Conservation (phyloP, 2,113 vertebrate genomes). For the Rhinogobius similis region DNA sequence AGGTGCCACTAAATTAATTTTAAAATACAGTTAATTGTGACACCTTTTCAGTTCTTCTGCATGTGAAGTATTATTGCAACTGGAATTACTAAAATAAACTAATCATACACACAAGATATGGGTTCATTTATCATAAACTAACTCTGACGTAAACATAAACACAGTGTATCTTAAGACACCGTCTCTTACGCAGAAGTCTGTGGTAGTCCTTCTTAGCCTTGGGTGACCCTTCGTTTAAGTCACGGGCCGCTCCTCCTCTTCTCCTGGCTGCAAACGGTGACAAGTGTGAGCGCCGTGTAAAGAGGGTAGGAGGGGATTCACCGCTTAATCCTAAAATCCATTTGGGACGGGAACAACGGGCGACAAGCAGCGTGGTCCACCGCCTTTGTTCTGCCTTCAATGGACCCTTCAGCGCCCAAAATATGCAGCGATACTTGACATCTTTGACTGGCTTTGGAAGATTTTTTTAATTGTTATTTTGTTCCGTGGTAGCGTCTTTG, state of each 20-base stretch:
- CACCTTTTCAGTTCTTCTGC: too few relatives aligned
- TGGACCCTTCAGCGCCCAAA: constrained; percentile 3
- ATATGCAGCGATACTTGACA: constrained; percentile 2
- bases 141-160: neutral
- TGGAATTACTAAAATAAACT: too few relatives aligned
- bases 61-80: too few relatives aligned
- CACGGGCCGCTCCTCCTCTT: constrained; percentile 10
- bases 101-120: too few relatives aligned
- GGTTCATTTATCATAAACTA: neutral
- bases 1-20: too few relatives aligned
- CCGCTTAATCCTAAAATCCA: constrained; percentile 75
- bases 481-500: too few relatives aligned
- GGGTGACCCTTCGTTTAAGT: constrained; percentile 24
- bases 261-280: constrained; percentile 10
- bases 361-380: constrained; percentile 24
- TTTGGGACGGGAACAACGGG: constrained; percentile 61
- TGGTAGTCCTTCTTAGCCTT: constrained; percentile 2
- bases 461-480: too few relatives aligned
- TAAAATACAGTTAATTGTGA: too few relatives aligned
- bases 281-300: constrained; percentile 47
- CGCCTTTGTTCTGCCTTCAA: constrained; percentile 48
- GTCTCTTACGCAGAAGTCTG: neutral
- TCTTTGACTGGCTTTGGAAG: too few relatives aligned
- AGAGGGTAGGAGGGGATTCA: constrained; percentile 71
- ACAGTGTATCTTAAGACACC: neutral